Evolutionary conservation across 2,888 invertebrate species (phyloP), one percentile per base, ranked within the genome.

Genomic region (Polylopha cassiicola): DNA sequence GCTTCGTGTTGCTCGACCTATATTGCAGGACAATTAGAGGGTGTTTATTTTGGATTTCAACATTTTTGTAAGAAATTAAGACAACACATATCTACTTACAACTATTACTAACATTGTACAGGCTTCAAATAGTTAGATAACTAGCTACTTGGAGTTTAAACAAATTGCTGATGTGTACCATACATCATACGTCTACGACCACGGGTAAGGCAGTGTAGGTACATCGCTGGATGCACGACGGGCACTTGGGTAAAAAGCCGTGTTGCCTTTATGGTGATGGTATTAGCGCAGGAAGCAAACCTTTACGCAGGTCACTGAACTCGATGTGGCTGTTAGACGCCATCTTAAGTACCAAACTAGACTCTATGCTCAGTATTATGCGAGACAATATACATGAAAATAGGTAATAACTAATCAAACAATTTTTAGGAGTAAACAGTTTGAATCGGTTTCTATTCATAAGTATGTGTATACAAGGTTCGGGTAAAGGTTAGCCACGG

Each of bases 381-480:
- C 24, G 50, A 20, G 39, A 13, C 22, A 57, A 30, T 51, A 39
- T 60, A 14, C 29, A 27, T 10, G 24, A 32, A 20, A 10, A 58
- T 48, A 61, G 58, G 63, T 58, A 66, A 64, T 63, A 67, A 72
- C 67, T 73, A 74, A 77, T 65, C 66, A 75, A 73, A 77, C 75
- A 65, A 75, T 73, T 69, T 66, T 47, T 37, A 32, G 28, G 15
- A 13, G 20, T 15, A n/a, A 16, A 29, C 41, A 39, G 43, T 44
- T 23, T 22, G 58, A 57, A 55, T 48, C 53, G 37, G 36, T 45
- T 37, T 46, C 46, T 56, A 44, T 34, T 2, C 0, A 2, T 2
- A 26, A 14, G 6, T 4, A 0, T n/a, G n/a, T n/a, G n/a, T n/a
- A n/a, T n/a, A n/a, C n/a, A 60, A 37, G 41, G 59, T 58, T 32